Percentiles rank a stretch among this genome's conserved stretches.
Conservation (phyloP, 2,113 vertebrate species). For the Labeo catla region DNA sequence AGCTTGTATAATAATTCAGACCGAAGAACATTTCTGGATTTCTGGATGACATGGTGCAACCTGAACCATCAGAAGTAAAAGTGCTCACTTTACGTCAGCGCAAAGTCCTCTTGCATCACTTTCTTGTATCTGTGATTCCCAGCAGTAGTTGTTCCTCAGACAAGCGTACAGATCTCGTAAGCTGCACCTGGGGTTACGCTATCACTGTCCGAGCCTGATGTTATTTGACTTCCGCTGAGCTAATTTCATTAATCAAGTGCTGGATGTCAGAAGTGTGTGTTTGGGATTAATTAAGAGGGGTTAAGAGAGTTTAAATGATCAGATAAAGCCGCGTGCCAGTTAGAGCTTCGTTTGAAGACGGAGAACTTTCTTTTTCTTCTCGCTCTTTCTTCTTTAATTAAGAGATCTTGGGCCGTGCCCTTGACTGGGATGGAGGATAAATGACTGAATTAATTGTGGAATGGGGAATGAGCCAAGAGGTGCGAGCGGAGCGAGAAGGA, state of each 20-base stretch:
- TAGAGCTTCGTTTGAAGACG: constrained; percentile 67
- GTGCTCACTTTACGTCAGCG: constrained; percentile 6
- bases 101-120: constrained; percentile 28
- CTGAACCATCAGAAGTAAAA: constrained; percentile 25
- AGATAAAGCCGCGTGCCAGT: constrained; percentile 66
- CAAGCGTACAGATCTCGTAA: constrained; percentile 33
- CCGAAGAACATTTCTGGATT: constrained; percentile 9
- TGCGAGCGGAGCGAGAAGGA: constrained; percentile 43
- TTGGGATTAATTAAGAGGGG: constrained; percentile 67
- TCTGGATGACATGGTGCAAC: constrained; percentile 19
- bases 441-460: constrained; percentile 65
- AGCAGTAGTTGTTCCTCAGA: constrained; percentile 15
- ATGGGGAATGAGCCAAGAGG: constrained; percentile 52
- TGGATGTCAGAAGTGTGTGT: constrained; percentile 53
- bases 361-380: constrained; percentile 58
- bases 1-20: background rate
- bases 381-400: constrained; percentile 66
- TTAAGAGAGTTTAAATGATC: constrained; percentile 76
- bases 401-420: constrained; percentile 68
- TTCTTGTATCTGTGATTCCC: constrained; percentile 30
- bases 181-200: constrained; percentile 41
- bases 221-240: constrained; percentile 58
- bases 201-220: constrained; percentile 49
- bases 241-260: constrained; percentile 68
- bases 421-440: constrained; percentile 66